Conservation (phyloP, 2,113 vertebrate genomes). For the Aspidoscelis tigris region DNA sequence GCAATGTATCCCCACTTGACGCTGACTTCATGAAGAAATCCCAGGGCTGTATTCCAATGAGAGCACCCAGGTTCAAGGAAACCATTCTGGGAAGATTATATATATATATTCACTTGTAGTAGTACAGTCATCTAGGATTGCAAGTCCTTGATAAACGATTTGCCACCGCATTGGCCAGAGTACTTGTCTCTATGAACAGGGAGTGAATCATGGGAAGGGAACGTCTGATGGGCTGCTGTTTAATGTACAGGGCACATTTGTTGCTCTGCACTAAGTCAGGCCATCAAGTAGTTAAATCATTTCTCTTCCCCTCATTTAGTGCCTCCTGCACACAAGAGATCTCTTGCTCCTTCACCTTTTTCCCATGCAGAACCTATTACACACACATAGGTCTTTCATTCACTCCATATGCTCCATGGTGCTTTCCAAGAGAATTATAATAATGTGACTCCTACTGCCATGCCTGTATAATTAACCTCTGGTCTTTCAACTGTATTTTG, state of each 20-base stretch:
- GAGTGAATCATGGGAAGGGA: slow-evolving; percentile 33
- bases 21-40: not conserved
- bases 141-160: slow-evolving; percentile 18
- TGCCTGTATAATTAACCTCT: slow-evolving; percentile 58
- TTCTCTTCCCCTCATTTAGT: slow-evolving; percentile 59
- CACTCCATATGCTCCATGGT: slow-evolving; percentile 66
- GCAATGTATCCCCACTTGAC: not conserved
- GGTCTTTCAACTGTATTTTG: slow-evolving; percentile 52
- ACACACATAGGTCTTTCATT: slow-evolving; percentile 63
- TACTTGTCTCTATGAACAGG: slow-evolving; percentile 44
- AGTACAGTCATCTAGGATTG: slow-evolving; percentile 25
- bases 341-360: slow-evolving; percentile 70
- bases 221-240: slow-evolving; percentile 41
- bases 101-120: not conserved
- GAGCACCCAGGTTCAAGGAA: not conserved
- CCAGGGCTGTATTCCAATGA: not conserved
- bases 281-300: slow-evolving; percentile 65
- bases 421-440: slow-evolving; percentile 73
- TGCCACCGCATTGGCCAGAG: slow-evolving; percentile 9
- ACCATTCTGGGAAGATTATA: not conserved
- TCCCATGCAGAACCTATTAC: slow-evolving; percentile 66
- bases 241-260: slow-evolving; percentile 42
- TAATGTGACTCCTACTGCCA: slow-evolving; percentile 64
- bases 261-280: not conserved
- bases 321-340: slow-evolving; percentile 66